phyloP scores from a whole-genome alignment of 2,113 vertebrate genomes.

The Bos javanicus region DNA sequence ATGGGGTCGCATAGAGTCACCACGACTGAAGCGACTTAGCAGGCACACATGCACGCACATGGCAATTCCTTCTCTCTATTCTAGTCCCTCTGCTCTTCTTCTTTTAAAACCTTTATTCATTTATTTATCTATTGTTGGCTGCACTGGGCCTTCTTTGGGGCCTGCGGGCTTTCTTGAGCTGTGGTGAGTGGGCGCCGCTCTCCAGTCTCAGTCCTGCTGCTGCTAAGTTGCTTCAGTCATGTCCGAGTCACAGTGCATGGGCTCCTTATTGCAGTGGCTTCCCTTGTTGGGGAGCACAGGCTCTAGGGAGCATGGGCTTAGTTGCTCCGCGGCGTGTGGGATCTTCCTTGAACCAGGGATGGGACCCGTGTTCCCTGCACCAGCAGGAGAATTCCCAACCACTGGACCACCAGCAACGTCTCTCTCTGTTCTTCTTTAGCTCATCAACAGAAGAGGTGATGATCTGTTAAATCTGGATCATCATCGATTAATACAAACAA shows the following conservation, averaged over 20 bases:
- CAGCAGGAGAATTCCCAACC: background rate
- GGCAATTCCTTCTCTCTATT: background rate
- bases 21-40: rapidly evolving
- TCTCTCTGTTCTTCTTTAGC: background rate
- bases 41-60: rapidly evolving
- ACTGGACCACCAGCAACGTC: background rate
- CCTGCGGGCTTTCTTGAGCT: rapidly evolving
- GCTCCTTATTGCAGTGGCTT: background rate
- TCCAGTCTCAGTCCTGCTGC: background rate
- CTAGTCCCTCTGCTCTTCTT: background rate
- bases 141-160: background rate
- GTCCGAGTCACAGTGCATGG: rapidly evolving
- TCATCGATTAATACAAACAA: background rate
- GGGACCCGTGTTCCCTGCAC: background rate
- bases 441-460: background rate
- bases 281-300: background rate
- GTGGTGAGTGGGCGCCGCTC: background rate
- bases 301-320: background rate
- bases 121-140: background rate
- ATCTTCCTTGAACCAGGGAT: background rate
- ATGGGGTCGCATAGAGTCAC: rapidly evolving
- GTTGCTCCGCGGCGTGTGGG: rapidly evolving
- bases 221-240: no score
- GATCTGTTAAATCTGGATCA: background rate
- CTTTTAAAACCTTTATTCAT: background rate